Evolutionary conservation across 2,888 invertebrate species (phyloP).

Genomic region (Leptinotarsa peninsularis): DNA sequence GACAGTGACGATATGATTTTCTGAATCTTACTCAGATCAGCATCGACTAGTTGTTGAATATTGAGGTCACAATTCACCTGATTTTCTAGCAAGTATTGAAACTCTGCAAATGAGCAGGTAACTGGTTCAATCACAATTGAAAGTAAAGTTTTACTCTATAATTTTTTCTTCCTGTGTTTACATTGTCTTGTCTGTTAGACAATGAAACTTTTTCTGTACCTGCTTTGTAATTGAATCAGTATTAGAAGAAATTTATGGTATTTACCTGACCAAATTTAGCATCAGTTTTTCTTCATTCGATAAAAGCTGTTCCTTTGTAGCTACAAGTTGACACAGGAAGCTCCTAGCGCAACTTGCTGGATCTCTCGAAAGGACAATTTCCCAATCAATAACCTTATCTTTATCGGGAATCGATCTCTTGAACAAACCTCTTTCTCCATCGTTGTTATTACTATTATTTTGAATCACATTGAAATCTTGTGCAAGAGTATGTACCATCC

Average conservation of each 20-base stretch:
- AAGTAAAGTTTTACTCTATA: too few species aligned
- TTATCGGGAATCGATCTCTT: slow-evolving; percentile 31
- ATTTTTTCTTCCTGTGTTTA: too few species aligned
- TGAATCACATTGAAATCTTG: slow-evolving; percentile 64
- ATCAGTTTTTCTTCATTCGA: slow-evolving; percentile 58
- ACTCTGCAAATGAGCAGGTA: too few species aligned
- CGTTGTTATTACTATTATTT: slow-evolving; percentile 20
- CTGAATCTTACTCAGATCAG: too few species aligned
- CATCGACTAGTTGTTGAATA: too few species aligned
- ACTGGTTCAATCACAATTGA: too few species aligned
- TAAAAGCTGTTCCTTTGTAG: slow-evolving; percentile 56
- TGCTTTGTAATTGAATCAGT: not conserved
- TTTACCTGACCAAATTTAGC: slow-evolving; percentile 59
- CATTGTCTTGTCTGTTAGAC: too few species aligned
- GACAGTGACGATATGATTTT: too few species aligned
- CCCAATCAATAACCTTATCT: slow-evolving; percentile 57
- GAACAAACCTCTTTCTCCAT: slow-evolving; percentile 33
- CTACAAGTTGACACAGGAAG: slow-evolving; percentile 66
- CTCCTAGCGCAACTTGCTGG: slow-evolving; percentile 66
- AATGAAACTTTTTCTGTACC: too few species aligned
- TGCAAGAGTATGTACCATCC: slow-evolving; percentile 66
- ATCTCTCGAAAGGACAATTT: slow-evolving; percentile 62
- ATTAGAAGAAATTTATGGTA: slow-evolving; percentile 5
- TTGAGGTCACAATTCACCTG: too few species aligned
- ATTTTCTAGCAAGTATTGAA: too few species aligned